Evolutionary conservation across 2,797 vertebrate species (phyloP), one percentile per base, ranked within the genome.

Genomic region (Falco concolor): DNA sequence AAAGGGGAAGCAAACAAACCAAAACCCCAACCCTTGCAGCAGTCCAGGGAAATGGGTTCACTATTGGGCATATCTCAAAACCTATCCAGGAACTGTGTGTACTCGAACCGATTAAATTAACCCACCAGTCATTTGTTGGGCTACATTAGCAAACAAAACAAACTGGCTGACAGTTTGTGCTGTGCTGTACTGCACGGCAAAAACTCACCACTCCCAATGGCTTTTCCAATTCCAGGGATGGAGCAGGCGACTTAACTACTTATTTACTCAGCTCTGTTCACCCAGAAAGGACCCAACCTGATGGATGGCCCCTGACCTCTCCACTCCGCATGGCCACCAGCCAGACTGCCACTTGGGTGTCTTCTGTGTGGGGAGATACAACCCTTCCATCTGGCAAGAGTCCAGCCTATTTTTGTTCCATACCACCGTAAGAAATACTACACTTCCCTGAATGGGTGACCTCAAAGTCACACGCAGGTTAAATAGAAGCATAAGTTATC

Each of bases 401-500:
- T 91, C 72, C 93, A 91, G 49, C 59, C 67, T 78, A 4, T 83
- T 96, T 81, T 79, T 90, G 78, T 79, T 65, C 70, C 73, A 14
- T 84, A 64, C 76, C 85, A 69, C 49, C 67, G 27, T 80, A 89
- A 87, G 95, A 97, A 96, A 83, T 50, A 91, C 86, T 89, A 25
- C 76, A 12, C 50, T 78, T 67, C 77, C 89, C 76, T 68, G 27
- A 93, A 87, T 12, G 89, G 92, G 17, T 87, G 95, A 94, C 89
- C 95, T 93, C 5, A 0, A 91, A 94, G 90, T 95, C 93, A 92
- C 16, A 44, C 1, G 1, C 1, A 38, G 95, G 91, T 93, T 97
- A 95, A 97, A 97, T 82, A 84, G 80, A 95, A 96, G 89, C 54
- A 28, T 96, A 94, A 95, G 64, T 97, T 97, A 95, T 87, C 91